Evolutionary conservation across 2,888 invertebrate genomes (phyloP), one percentile per base, ranked within the genome.

Genomic region (Julus scanicus): DNA sequence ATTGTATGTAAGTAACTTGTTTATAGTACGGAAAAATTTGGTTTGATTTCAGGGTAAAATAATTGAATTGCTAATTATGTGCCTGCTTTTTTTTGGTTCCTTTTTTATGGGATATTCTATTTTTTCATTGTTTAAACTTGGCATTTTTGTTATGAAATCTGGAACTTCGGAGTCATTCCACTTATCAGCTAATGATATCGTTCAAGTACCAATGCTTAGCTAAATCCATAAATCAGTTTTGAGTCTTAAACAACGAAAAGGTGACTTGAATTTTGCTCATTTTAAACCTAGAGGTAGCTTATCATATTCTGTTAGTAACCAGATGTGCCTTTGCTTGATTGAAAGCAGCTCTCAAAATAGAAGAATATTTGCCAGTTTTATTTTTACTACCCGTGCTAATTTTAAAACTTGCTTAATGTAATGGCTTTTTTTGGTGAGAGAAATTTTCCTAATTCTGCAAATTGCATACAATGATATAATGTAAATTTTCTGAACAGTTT

Each of bases 121-220:
- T 71, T 57, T 71, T 29, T 29, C 29, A 29, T 29, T 49, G 13
- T 49, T 49, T 49, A 49, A 49, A 49, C 49, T 49, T 6, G 49
- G 13, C 49, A 13, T 13, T 49, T 49, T 49, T 13, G 13, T 49
- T 49, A 49, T 71, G 29, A 71, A 71, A 71, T 8, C 29, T 29
- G 11, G 71, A 49, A 49, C 71, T 71, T 71, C 71, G 29, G 29
- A 71, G 29, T 71, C 71, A 71, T 71, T 71, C 71, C 71, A 71
- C 71, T 71, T 71, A 29, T 29, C 71, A 71, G 11, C 1, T 9
- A 71, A 29, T 71, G 29, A 71, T 71, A 71, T 9, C 2, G 5
- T 63, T 71, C 6, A 71, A 71, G 29, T 29, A 29, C 20, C 15
- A 57, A 9, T 71, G 71, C 11, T 71, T 29, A 29, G 20, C 29